phyloP scores from a whole-genome alignment of 2,797 vertebrate genomes.

The Pristis pectinata region DNA sequence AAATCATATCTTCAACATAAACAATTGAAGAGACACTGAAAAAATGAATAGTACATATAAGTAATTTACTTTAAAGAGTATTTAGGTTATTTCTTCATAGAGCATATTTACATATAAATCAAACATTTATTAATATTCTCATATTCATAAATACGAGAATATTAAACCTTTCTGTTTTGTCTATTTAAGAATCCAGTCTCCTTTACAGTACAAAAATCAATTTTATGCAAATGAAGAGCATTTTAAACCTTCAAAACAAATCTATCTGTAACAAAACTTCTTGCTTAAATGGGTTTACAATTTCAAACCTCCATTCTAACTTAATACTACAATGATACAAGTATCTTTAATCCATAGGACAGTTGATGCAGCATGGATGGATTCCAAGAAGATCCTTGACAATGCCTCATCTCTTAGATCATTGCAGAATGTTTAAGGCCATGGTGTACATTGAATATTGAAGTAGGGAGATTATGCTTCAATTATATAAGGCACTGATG shows the following conservation, averaged over 20 bases:
- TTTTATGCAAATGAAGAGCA: neutral
- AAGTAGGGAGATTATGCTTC: too few species aligned
- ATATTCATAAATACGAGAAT: neutral
- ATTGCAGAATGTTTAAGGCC: neutral
- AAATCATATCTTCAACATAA: neutral
- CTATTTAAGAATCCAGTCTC: neutral
- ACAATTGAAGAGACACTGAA: neutral
- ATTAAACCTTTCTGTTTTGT: neutral
- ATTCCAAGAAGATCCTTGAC: neutral
- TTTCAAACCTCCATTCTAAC: neutral
- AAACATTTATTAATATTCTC: neutral
- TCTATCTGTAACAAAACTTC: neutral
- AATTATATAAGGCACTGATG: too few species aligned
- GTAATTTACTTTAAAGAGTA: neutral
- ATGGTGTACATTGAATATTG: neutral
- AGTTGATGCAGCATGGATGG: neutral
- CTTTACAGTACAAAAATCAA: neutral
- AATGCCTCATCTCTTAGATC: neutral
- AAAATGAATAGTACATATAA: neutral
- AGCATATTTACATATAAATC: neutral
- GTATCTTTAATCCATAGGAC: neutral
- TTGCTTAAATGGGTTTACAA: neutral
- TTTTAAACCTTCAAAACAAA: neutral
- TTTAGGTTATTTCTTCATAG: neutral
- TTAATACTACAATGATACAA: neutral